Evolutionary conservation across 2,113 vertebrate species (phyloP).

Genomic region (Phoxinus phoxinus): DNA sequence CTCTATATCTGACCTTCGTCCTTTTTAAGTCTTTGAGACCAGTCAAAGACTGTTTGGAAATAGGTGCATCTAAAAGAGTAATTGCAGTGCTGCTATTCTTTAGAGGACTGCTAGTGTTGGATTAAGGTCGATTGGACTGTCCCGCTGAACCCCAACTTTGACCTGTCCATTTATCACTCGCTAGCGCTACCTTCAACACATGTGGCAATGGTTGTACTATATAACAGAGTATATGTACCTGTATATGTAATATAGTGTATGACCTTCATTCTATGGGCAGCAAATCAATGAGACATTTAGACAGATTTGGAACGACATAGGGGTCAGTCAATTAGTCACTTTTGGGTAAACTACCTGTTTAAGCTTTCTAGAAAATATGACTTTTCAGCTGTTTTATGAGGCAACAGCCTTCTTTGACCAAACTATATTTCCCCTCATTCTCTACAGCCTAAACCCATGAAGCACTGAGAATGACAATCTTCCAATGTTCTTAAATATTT

Average conservation of each 20-base stretch:
- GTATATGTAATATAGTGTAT: no score
- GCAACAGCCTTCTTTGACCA: neutral
- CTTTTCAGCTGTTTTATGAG: neutral
- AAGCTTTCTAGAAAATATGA: neutral
- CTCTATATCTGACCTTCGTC: neutral
- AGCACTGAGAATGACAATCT: neutral
- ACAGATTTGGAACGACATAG: neutral
- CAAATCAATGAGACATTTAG: no score
- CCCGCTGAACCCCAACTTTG: neutral
- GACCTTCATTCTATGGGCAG: neutral
- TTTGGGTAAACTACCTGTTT: neutral
- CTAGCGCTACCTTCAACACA: neutral
- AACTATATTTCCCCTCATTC: neutral
- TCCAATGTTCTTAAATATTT: no score
- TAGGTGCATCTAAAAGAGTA: neutral
- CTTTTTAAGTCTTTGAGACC: neutral
- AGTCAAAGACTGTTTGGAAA: neutral
- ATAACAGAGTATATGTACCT: neutral
- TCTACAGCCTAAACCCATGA: neutral
- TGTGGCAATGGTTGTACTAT: neutral
- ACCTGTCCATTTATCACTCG: conserved; percentile 9
- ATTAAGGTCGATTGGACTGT: neutral
- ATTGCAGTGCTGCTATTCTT: neutral
- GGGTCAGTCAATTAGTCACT: neutral
- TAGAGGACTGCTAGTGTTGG: neutral